These are phyloP conservation scores for Oophaga sylvatica DNA, from an alignment of 2,797 vertebrate genomes.

Conservation along the genomic window DNA sequence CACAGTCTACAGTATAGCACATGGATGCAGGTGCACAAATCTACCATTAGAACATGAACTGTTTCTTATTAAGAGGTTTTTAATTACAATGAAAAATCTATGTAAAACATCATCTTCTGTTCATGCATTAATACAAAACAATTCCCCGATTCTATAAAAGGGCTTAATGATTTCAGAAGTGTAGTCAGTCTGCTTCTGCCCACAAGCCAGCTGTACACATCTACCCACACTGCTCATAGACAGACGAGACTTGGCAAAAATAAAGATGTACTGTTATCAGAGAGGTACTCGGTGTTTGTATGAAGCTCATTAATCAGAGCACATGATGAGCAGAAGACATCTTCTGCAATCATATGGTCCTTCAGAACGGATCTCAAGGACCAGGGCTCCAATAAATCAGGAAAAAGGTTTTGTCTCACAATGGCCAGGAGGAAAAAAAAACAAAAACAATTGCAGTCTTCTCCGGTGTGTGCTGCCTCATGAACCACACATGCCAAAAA, in stretches of 20 bases:
- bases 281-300: not conserved
- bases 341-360: not conserved
- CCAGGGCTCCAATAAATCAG: too few species aligned
- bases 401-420: not conserved
- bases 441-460: too few species aligned
- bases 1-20: too few species aligned
- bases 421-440: too few species aligned
- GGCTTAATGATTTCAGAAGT: not conserved
- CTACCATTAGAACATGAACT: too few species aligned
- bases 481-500: too few species aligned
- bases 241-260: not conserved
- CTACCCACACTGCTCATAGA: slow-evolving; percentile 4
- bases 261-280: not conserved
- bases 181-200: not conserved
- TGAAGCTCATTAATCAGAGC: not conserved
- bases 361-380: not conserved
- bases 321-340: not conserved
- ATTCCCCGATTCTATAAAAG: not conserved
- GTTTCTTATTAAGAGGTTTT: too few species aligned
- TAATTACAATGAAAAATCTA: too few species aligned
- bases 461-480: too few species aligned
- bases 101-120: too few species aligned
- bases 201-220: not conserved
- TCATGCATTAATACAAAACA: not conserved
- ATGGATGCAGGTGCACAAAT: too few species aligned